Percentiles rank a stretch among this genome's conserved stretches.
phyloP scores from a whole-genome alignment of 2,113 vertebrate genomes.

The Galeopterus variegatus region DNA sequence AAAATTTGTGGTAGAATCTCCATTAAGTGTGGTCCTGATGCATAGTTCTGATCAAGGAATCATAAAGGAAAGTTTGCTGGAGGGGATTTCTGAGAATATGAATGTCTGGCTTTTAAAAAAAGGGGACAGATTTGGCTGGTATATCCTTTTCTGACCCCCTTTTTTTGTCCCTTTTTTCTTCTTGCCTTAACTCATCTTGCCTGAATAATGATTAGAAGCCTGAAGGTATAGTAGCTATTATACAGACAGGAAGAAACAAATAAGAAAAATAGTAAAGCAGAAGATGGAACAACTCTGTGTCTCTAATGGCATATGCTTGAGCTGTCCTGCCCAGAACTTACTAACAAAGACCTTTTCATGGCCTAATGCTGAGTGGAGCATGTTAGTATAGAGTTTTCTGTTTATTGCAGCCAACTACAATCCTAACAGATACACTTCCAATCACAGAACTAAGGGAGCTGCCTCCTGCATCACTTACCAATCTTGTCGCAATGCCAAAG shows the following conservation, averaged over 20 bases:
- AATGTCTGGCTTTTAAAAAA: neutral
- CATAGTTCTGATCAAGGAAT: neutral
- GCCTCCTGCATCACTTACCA: neutral
- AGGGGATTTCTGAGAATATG: neutral
- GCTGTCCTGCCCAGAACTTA: neutral
- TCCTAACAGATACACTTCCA: neutral
- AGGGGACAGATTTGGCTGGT: neutral
- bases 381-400: neutral
- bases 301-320: neutral
- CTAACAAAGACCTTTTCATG: neutral
- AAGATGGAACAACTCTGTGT: neutral
- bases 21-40: neutral
- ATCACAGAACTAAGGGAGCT: neutral
- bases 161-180: neutral
- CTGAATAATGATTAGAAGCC: neutral
- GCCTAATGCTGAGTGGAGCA: neutral
- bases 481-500: slow-evolving; percentile 30
- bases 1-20: neutral
- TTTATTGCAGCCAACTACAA: slow-evolving; percentile 29
- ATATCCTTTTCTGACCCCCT: neutral
- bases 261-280: neutral
- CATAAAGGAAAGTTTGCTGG: too few relatives aligned
- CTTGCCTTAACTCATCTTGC: neutral
- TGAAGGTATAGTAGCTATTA: neutral
- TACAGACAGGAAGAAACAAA: neutral